A percentile compares a stretch with the other conserved stretches of the same genome.
Conservation (phyloP, 2,113 vertebrate species). For the Geococcyx californianus region DNA sequence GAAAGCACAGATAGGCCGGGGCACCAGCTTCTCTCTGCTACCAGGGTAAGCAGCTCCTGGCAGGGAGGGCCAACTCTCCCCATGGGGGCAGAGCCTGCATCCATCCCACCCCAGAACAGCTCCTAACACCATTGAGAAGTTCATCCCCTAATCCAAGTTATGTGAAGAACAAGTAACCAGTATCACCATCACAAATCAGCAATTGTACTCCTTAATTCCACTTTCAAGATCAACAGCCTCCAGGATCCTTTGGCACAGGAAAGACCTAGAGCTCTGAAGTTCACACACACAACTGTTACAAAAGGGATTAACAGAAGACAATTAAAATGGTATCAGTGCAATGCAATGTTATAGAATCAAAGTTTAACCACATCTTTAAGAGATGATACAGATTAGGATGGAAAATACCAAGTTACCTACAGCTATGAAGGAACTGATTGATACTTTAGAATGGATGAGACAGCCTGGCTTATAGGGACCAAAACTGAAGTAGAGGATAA, state of each 20-base stretch:
- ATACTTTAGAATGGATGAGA: background rate
- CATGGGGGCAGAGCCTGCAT: background rate
- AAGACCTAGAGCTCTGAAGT: background rate
- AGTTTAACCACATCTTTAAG: rapidly evolving
- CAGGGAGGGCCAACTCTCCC: background rate
- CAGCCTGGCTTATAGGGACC: no score
- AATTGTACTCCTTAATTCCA: rapidly evolving
- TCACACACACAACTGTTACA: no score
- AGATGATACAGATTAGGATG: background rate
- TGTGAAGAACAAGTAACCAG: rapidly evolving
- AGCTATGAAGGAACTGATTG: background rate
- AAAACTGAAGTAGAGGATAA: background rate
- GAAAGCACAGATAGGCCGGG: background rate
- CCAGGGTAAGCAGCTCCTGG: background rate
- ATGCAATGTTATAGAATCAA: background rate
- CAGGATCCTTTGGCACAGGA: background rate
- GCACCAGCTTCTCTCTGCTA: background rate
- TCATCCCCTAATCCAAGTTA: rapidly evolving
- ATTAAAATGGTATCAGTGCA: no score
- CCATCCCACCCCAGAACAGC: background rate
- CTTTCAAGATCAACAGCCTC: background rate
- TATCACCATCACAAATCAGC: background rate
- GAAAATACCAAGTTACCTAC: background rate
- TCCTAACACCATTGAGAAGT: rapidly evolving
- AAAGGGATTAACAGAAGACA: no score